These are phyloP conservation scores for Reticulitermes speratus DNA, from an alignment of 1,140 invertebrate species.

Conservation along the genomic window DNA sequence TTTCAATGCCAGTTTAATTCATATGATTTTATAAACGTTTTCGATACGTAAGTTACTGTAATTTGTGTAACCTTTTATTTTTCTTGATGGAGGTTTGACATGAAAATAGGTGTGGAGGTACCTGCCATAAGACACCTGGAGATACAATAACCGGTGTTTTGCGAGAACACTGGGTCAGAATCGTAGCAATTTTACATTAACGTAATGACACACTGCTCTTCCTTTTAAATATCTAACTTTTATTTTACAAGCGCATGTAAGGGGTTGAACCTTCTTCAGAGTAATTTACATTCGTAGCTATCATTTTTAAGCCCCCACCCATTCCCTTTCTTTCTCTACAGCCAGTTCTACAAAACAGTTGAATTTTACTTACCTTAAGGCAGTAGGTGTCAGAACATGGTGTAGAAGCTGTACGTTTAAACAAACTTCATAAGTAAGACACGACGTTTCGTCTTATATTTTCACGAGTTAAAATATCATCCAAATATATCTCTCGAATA, in stretches of 20 bases:
- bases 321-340: background rate
- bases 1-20: conserved; percentile 23
- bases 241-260: background rate
- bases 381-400: background rate
- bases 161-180: background rate
- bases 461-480: background rate
- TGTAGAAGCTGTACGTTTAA: background rate
- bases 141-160: conserved; percentile 13
- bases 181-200: conserved; percentile 24
- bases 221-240: background rate
- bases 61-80: conserved; percentile 17
- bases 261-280: background rate
- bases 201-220: background rate
- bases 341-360: background rate
- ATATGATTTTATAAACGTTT: conserved; percentile 33
- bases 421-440: background rate
- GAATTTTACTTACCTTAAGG: background rate
- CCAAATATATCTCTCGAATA: background rate
- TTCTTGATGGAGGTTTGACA: conserved; percentile 27
- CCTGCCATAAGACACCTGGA: conserved; percentile 26
- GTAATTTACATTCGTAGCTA: background rate
- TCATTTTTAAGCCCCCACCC: background rate
- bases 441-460: background rate
- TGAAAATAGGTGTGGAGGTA: conserved; percentile 22
- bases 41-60: conserved; percentile 21